Evolutionary conservation across 2,797 vertebrate species (phyloP).

Genomic region (Chelon labrosus): DNA sequence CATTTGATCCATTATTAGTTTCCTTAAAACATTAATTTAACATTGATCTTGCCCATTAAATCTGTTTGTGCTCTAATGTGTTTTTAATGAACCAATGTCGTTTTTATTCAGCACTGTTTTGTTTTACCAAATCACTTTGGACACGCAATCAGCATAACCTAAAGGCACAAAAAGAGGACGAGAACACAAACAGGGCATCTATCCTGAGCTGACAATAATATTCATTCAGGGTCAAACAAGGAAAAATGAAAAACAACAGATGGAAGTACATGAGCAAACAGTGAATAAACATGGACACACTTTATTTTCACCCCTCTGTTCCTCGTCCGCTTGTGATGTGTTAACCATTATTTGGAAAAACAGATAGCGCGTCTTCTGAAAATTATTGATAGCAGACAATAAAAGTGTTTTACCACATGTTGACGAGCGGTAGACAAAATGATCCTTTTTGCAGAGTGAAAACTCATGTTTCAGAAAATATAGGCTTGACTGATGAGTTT

Average conservation of each 20-base stretch:
- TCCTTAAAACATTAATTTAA: constrained; percentile 12
- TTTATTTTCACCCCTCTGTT: constrained; percentile 29
- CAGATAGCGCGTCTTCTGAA: background rate
- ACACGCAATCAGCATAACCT: background rate
- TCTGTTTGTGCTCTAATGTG: constrained; percentile 1
- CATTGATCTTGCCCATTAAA: background rate
- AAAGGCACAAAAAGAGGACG: constrained; percentile 21
- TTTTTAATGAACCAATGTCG: background rate
- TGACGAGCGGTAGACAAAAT: constrained; percentile 28
- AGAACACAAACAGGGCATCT: constrained; percentile 43
- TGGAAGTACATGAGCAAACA: constrained; percentile 50
- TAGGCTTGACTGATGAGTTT: constrained; percentile 37
- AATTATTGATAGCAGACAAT: background rate
- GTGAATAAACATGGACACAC: constrained; percentile 56
- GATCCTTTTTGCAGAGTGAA: constrained; percentile 1
- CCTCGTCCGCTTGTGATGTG: background rate
- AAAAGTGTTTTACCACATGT: constrained; percentile 29
- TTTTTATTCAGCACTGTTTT: constrained; percentile 25
- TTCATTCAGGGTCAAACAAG: constrained; percentile 64
- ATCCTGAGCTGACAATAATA: constrained; percentile 46
- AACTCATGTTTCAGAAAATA: constrained; percentile 22
- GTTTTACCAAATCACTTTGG: constrained; percentile 3
- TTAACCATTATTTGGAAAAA: constrained; percentile 10
- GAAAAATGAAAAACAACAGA: constrained; percentile 68
- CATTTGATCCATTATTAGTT: constrained; percentile 2